Base-by-base conservation (phyloP, 2,113 vertebrate species). In the Austrofundulus limnaeus region DNA sequence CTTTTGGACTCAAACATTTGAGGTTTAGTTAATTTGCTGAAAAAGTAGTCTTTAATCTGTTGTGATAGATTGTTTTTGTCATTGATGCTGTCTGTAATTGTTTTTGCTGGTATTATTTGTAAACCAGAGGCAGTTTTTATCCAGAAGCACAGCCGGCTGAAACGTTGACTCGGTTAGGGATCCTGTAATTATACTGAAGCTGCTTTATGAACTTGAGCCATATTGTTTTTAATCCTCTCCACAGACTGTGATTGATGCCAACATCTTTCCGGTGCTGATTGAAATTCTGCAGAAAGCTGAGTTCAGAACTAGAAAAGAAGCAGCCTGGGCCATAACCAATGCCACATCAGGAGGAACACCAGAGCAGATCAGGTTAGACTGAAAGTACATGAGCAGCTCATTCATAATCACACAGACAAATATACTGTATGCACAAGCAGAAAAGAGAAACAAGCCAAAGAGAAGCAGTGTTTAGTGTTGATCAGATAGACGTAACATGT, bases 221-320 rank as follows among this genome's bases (percentile, higher is more conserved):
- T 14, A 68, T 37, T 8, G 25, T 5, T 61, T 0, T 50, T n/a
- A 0, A 72, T 7, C 5, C 25, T 7, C 15, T 28, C 50, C 51
- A 41, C 79, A 98, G 97, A 95, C 96, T 24, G 96, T 99, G 39
- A 98, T 98, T 21, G 96, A 98, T 62, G 95, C 96, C 77, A 99
- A 98, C 90, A 98, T 99, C 42, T 98, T 99, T 80, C 97, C 97
- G 0, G 96, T 99, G 20, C 93, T 99, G 80, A 98, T 99, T 0
- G 97, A 98, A 70, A 98, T 99, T 72, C 88, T 99, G 61, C 97
- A 99, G 90, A 99, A 98, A 80, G 97, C 97, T 0, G 97, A 99
- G 52, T 98, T 99, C 82, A 95, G 96, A 41, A 99, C 97, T 31
- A 93, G 97, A 86, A 99, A 99, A 75, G 97, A 99, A 82, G 97